Conservation (phyloP, 2,797 vertebrate genomes). For the Acropternis orthonyx region DNA sequence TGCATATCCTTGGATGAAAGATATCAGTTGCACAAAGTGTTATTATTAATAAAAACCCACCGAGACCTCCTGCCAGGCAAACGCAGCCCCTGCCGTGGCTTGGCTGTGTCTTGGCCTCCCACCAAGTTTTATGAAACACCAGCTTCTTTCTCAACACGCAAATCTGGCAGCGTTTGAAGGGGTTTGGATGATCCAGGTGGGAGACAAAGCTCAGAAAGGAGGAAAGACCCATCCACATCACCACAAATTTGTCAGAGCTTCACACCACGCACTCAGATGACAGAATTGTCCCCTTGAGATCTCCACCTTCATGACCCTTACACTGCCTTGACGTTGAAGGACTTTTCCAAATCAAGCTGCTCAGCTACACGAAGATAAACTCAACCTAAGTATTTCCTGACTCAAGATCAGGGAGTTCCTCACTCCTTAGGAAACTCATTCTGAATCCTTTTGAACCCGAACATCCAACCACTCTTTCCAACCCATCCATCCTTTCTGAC, state of each 20-base stretch:
- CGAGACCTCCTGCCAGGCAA: neutral
- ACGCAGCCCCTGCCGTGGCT: neutral
- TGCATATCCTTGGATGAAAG: neutral
- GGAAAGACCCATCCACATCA: neutral
- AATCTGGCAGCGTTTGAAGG: neutral
- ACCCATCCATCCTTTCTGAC: too few species aligned
- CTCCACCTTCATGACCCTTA: neutral
- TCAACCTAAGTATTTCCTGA: neutral
- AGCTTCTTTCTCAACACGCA: neutral
- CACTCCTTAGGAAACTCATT: neutral
- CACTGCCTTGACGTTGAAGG: rapidly evolving
- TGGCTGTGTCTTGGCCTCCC: neutral
- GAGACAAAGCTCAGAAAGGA: neutral
- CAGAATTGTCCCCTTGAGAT: neutral
- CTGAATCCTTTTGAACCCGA: neutral
- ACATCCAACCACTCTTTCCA: neutral
- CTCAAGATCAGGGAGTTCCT: neutral
- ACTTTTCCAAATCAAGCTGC: neutral
- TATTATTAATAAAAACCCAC: neutral
- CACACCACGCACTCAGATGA: rapidly evolving
- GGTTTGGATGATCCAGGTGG: neutral
- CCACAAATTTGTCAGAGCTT: rapidly evolving
- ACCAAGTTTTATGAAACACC: neutral
- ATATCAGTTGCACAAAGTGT: neutral
- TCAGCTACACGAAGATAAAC: neutral